Conservation (phyloP, 2,888 invertebrate species). For the Ernsta delagoae region DNA sequence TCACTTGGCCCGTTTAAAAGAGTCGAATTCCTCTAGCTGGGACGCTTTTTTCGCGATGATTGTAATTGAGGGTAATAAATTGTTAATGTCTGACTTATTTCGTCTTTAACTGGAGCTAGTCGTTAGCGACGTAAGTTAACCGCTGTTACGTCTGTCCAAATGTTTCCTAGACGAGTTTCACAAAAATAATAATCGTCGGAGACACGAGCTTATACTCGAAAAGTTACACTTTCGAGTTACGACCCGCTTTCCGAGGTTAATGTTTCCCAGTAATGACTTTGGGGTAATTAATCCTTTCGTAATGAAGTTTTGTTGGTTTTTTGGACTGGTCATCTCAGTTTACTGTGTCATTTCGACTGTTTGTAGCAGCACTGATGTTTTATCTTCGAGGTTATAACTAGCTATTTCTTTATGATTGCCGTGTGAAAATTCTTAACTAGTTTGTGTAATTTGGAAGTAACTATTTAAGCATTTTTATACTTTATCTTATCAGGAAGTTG, state of each 20-base stretch:
- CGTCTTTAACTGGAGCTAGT: conserved; percentile 58
- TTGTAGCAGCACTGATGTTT: conserved; percentile 43
- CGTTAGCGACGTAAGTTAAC: conserved; percentile 62
- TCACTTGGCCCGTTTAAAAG: conserved; percentile 69
- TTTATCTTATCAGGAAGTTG: conserved; percentile 2
- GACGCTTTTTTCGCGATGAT: conserved; percentile 75
- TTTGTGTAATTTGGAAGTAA: conserved; percentile 49
- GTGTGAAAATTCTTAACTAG: conserved; percentile 67
- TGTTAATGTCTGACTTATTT: conserved; percentile 72
- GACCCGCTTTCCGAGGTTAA: conserved; percentile 64
- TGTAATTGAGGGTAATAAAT: conserved; percentile 81
- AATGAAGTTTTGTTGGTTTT: conserved; percentile 59
- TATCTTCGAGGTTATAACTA: conserved; percentile 61
- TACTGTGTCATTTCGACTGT: conserved; percentile 39
- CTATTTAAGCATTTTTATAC: conserved; percentile 7
- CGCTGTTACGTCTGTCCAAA: conserved; percentile 63
- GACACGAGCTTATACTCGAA: conserved; percentile 47
- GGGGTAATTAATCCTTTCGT: conserved; percentile 70
- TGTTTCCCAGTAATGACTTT: conserved; percentile 65
- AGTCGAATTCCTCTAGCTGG: conserved; percentile 68
- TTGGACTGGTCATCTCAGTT: conserved; percentile 41
- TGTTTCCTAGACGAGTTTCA: conserved; percentile 60
- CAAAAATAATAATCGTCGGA: conserved; percentile 54
- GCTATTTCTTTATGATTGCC: conserved; percentile 67
- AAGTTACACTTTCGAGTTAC: conserved; percentile 58